These are phyloP conservation scores for Nylanderia fulva DNA, from an alignment of 1,140 invertebrate species.

Conservation along the genomic window DNA sequence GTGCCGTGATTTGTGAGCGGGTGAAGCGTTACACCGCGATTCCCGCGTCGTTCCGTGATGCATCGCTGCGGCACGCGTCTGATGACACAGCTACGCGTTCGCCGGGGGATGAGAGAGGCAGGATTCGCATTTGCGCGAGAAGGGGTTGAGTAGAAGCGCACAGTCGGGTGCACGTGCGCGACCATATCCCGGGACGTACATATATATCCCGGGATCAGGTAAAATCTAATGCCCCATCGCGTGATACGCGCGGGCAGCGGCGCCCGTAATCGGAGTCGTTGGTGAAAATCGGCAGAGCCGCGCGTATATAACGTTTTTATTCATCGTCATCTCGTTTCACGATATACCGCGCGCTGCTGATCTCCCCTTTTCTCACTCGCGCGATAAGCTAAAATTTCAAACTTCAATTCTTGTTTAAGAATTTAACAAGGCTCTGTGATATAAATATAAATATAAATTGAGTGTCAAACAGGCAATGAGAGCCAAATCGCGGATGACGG, in stretches of 20 bases:
- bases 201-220: conserved; percentile 13
- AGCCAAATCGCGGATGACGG: no score
- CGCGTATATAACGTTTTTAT: neutral
- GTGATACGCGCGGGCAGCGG: neutral
- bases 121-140: no score
- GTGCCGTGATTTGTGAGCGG: conserved; percentile 80
- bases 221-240: neutral
- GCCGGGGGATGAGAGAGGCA: neutral
- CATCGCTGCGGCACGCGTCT: conserved; percentile 80
- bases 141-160: no score
- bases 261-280: neutral
- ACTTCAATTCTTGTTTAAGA: conserved; percentile 28
- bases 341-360: neutral
- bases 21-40: conserved; percentile 71
- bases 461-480: no score
- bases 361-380: no score
- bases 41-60: conserved; percentile 79
- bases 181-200: neutral
- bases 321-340: conserved; percentile 15
- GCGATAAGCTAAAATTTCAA: neutral
- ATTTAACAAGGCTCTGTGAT: no score
- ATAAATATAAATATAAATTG: no score
- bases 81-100: conserved; percentile 76
- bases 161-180: conserved; percentile 1
- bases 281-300: neutral